These are phyloP conservation scores for Bombylius major DNA, from an alignment of 2,888 invertebrate genomes.

Conservation along the genomic window DNA sequence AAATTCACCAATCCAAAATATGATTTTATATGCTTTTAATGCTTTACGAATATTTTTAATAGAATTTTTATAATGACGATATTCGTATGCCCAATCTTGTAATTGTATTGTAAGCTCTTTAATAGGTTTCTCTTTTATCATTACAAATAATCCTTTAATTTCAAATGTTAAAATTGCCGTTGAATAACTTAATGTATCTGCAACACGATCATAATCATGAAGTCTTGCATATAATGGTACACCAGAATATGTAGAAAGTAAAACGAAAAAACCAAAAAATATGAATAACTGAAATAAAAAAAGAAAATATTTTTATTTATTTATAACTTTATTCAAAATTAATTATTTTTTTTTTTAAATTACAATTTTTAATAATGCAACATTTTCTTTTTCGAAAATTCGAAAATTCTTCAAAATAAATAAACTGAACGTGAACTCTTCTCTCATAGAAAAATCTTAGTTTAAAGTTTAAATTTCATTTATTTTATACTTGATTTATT, in stretches of 20 bases:
- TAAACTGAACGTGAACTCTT: too few species aligned
- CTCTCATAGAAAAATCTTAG: too few species aligned
- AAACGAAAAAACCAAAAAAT: background rate
- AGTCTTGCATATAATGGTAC: background rate
- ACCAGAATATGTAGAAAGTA: background rate
- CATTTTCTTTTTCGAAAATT: too few species aligned
- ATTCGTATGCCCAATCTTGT: background rate
- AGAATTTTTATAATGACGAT: background rate
- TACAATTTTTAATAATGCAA: too few species aligned
- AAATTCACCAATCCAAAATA: background rate
- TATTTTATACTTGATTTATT: too few species aligned
- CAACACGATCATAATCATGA: background rate
- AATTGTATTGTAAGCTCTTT: background rate
- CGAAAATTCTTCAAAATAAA: too few species aligned
- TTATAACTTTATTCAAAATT: too few species aligned
- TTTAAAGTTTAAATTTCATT: too few species aligned
- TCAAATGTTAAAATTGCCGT: constrained; percentile 2
- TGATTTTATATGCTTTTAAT: background rate
- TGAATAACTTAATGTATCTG: background rate
- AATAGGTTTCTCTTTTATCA: background rate
- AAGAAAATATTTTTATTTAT: background rate
- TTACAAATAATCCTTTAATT: background rate
- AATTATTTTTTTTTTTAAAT: background rate
- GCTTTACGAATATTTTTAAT: background rate
- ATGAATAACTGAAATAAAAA: background rate